Base-by-base conservation (phyloP, 2,888 invertebrate species). In the Hyposoter didymator region DNA sequence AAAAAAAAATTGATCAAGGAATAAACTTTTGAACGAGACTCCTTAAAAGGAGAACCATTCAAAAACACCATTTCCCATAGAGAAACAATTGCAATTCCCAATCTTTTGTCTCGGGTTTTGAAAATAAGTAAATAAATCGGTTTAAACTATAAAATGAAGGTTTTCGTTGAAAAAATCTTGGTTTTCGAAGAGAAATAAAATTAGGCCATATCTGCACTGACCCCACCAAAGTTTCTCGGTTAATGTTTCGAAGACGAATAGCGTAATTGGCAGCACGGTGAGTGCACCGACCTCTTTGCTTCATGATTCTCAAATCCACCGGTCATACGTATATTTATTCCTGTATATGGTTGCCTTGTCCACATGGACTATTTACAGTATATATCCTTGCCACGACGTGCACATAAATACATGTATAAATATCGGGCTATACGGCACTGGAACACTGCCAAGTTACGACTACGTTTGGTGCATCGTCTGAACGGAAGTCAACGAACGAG, bases 381-480 rank as follows among this genome's bases (percentile, higher is more conserved):
- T 70, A 76, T 62, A 62, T 62, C n/a, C 66, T 35, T 35, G 10
- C 43, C 43, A n/a, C 22, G 35, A 62, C 35, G 59, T 75, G 28
- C 14, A 14, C 5, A 14, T 28, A 14, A 3, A 49, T 35, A 4
- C 49, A 45, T 35, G 39, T 59, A 55, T 14, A 79, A n/a, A 43
- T 85, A 78, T 87, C 85, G 73, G 84, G 87, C 73, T 82, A n/a
- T n/a, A 78, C 84, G 87, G 79, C 55, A 72, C 87, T 92, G 92
- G 92, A 90, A 89, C 82, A 43, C 49, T 82, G 92, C 92, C 92
- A 92, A 89, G 82, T 90, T 89, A 88, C 88, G 88, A 90, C 88
- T 88, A 87, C 85, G 88, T 91, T 90, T 88, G 88, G 88, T 86
- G 84, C 86, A 88, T 84, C 84, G 86, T 78, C 86, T 82, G 84